Conservation (phyloP, 92 coral and sea anemone genomes). For the Actinostola sp. region DNA sequence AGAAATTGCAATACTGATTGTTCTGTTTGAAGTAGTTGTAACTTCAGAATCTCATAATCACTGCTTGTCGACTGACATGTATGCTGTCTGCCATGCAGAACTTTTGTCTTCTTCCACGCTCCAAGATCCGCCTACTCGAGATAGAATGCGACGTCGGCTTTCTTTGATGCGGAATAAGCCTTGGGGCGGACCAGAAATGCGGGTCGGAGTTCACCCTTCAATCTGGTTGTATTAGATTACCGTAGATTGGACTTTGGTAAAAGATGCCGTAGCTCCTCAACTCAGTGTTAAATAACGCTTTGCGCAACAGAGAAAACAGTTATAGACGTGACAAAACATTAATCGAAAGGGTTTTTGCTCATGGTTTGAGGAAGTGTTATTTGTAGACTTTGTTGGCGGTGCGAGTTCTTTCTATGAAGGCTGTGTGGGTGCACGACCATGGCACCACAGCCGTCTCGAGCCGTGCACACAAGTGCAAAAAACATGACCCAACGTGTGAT, state of each 20-base stretch:
- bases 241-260: background rate
- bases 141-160: slow-evolving; percentile 16
- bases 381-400: too few relatives aligned
- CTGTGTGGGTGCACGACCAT: too few relatives aligned
- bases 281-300: too few relatives aligned
- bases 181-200: slow-evolving; percentile 1
- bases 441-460: too few relatives aligned
- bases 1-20: background rate
- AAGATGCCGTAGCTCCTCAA: too few relatives aligned
- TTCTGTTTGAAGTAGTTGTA: slow-evolving; percentile 2
- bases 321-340: too few relatives aligned
- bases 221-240: slow-evolving; percentile 10
- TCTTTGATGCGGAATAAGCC: slow-evolving; percentile 12
- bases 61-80: slow-evolving; percentile 5
- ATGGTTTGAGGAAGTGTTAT: too few relatives aligned
- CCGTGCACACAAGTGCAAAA: too few relatives aligned
- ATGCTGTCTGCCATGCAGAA: background rate
- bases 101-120: slow-evolving; percentile 1
- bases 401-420: too few relatives aligned
- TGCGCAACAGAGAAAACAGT: background rate
- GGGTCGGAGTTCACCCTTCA: slow-evolving; percentile 16
- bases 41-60: background rate
- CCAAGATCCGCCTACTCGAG: background rate
- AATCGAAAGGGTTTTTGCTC: too few relatives aligned
- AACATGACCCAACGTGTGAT: too few relatives aligned